Evolutionary conservation across 2,888 invertebrate genomes (phyloP).

Genomic region (Athalia rosae): DNA sequence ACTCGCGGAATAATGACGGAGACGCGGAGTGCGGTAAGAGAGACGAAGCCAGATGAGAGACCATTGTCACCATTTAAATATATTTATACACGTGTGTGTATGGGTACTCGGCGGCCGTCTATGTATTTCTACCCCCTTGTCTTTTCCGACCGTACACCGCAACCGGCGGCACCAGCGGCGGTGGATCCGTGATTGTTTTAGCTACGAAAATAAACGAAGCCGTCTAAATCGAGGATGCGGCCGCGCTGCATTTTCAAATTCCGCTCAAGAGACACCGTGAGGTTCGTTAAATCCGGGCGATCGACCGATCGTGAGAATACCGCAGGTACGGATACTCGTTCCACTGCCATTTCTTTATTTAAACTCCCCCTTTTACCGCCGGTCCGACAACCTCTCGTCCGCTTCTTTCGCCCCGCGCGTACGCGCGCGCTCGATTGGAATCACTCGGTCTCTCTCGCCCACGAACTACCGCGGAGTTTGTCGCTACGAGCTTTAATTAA

Average conservation of each 20-base stretch:
- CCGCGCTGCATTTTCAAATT: conserved; percentile 44
- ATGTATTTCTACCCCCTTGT: conserved; percentile 24
- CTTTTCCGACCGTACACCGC: too few species aligned
- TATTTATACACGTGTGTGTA: not conserved
- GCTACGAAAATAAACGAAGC: conserved; percentile 46
- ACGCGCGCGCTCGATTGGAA: too few species aligned
- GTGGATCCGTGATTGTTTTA: conserved; percentile 44
- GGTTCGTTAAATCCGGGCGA: conserved; percentile 45
- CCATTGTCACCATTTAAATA: conserved; percentile 41
- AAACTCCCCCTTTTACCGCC: not conserved
- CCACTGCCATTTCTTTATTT: not conserved
- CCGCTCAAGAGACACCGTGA: conserved; percentile 39
- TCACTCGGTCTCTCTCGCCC: too few species aligned
- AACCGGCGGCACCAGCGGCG: conserved; percentile 3
- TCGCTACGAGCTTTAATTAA: too few species aligned
- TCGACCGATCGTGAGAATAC: conserved; percentile 40
- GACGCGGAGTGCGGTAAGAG: not conserved
- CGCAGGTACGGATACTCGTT: conserved; percentile 8
- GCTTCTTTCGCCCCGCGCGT: too few species aligned
- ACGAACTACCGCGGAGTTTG: too few species aligned
- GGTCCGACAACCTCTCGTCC: not conserved
- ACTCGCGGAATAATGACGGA: not conserved
- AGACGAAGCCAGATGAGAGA: not conserved
- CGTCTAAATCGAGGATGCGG: conserved; percentile 42
- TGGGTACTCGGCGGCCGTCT: conserved; percentile 30